phyloP scores from a whole-genome alignment of 2,113 vertebrate genomes.

The Perognathus longimembris region DNA sequence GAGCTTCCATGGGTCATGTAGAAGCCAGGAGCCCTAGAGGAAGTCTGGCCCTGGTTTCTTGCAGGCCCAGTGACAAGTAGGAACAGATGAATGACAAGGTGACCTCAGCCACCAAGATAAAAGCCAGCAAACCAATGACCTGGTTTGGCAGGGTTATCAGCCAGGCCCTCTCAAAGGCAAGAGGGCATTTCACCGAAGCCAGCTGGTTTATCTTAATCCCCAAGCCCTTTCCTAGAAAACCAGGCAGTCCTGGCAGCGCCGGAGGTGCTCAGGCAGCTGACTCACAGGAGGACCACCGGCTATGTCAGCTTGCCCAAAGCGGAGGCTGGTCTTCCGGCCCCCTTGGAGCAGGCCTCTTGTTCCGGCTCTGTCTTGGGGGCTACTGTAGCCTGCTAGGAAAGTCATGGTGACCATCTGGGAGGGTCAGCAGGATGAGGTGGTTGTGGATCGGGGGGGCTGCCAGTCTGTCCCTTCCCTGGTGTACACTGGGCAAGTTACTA shows the following conservation, averaged over 20 bases:
- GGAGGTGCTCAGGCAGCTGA: neutral
- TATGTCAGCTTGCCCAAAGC: too few species aligned
- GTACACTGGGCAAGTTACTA: neutral
- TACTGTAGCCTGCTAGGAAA: neutral
- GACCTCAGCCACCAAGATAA: neutral
- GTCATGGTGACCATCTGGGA: neutral
- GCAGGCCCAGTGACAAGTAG: neutral
- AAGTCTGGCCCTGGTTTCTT: neutral
- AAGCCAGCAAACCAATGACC: neutral
- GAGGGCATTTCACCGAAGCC: neutral
- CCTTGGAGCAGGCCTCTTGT: neutral
- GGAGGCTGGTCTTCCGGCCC: neutral
- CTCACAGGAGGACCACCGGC: neutral
- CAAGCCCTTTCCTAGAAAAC: slow-evolving; percentile 32
- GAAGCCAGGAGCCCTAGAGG: neutral
- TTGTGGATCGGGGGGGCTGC: neutral
- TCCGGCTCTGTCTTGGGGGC: neutral
- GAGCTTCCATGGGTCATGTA: too few species aligned
- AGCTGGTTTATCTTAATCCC: neutral
- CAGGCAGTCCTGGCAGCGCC: neutral
- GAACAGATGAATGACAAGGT: neutral
- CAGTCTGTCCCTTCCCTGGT: neutral
- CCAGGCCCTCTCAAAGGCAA: neutral
- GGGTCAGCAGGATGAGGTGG: neutral
- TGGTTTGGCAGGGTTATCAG: neutral